Evolutionary conservation across 2,888 invertebrate genomes (phyloP).

Genomic region (Chrysina gloriosa): DNA sequence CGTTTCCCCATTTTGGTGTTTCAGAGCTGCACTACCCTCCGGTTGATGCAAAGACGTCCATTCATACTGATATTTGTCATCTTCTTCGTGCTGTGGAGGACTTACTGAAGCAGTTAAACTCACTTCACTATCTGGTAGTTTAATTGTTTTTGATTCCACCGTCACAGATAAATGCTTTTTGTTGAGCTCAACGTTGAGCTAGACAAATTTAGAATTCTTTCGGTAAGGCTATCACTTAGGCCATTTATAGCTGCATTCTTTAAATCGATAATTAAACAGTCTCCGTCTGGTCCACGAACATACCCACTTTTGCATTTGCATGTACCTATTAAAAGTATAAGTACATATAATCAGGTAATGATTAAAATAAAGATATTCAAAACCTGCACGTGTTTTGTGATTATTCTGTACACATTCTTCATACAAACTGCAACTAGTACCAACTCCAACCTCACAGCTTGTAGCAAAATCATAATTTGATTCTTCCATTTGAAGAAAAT

Average conservation of each 20-base stretch:
- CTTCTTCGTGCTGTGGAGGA: slow-evolving; percentile 71
- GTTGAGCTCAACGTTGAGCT: slow-evolving; percentile 61
- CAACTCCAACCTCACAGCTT: slow-evolving; percentile 71
- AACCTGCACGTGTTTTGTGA: slow-evolving; percentile 68
- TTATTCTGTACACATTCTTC: slow-evolving; percentile 75
- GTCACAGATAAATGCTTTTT: slow-evolving; percentile 78
- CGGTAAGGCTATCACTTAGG: slow-evolving; percentile 53
- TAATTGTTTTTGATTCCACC: slow-evolving; percentile 81
- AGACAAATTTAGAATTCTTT: slow-evolving; percentile 49
- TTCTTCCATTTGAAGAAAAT: slow-evolving; percentile 45
- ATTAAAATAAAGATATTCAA: background rate
- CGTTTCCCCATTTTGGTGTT: slow-evolving; percentile 84
- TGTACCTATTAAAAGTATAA: slow-evolving; percentile 67
- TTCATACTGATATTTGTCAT: slow-evolving; percentile 81
- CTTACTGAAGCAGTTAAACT: slow-evolving; percentile 85
- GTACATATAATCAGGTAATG: background rate
- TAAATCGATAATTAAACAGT: slow-evolving; percentile 56
- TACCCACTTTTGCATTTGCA: slow-evolving; percentile 80
- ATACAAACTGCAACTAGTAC: slow-evolving; percentile 73
- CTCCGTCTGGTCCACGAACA: slow-evolving; percentile 63
- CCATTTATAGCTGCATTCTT: slow-evolving; percentile 51
- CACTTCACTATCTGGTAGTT: slow-evolving; percentile 85
- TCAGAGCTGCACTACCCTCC: slow-evolving; percentile 78
- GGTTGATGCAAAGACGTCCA: slow-evolving; percentile 91
- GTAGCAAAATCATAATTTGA: slow-evolving; percentile 54